Conservation (phyloP, 1,140 invertebrate genomes). For the Pseudomyrmex flavicornis region DNA sequence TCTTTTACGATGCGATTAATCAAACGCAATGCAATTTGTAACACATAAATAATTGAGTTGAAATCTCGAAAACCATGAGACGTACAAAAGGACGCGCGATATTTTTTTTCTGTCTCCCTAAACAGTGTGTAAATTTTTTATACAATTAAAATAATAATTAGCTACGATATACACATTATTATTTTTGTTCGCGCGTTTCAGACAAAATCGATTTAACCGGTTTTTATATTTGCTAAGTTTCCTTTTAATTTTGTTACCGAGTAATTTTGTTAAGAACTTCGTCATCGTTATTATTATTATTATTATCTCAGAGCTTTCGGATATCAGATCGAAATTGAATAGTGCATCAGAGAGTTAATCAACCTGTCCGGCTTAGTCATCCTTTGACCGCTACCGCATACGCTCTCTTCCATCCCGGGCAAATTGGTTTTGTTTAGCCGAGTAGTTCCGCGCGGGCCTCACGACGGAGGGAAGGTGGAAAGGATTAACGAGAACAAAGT, state of each 20-base stretch:
- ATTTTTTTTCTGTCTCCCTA: neutral
- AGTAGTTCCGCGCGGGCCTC: constrained; percentile 39
- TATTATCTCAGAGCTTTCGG: neutral
- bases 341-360: constrained; percentile 56
- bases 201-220: too few species aligned
- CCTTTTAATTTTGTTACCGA: neutral
- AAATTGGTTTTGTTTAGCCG: constrained; percentile 54
- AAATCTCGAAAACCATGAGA: constrained; percentile 20
- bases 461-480: constrained; percentile 34
- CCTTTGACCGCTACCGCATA: constrained; percentile 57
- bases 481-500: constrained; percentile 63
- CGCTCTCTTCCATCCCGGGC: constrained; percentile 24
- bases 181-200: too few species aligned
- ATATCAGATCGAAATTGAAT: constrained; percentile 46
- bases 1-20: constrained; percentile 41
- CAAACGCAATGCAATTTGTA: constrained; percentile 30
- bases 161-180: neutral
- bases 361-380: constrained; percentile 55
- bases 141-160: neutral
- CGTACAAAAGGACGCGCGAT: neutral
- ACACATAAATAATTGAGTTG: constrained; percentile 16
- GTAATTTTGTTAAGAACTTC: constrained; percentile 23
- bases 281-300: neutral
- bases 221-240: too few species aligned
- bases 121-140: too few species aligned